These are phyloP conservation scores for Odontophorus gujanensis DNA, from an alignment of 2,113 vertebrate genomes.

Conservation along the genomic window DNA sequence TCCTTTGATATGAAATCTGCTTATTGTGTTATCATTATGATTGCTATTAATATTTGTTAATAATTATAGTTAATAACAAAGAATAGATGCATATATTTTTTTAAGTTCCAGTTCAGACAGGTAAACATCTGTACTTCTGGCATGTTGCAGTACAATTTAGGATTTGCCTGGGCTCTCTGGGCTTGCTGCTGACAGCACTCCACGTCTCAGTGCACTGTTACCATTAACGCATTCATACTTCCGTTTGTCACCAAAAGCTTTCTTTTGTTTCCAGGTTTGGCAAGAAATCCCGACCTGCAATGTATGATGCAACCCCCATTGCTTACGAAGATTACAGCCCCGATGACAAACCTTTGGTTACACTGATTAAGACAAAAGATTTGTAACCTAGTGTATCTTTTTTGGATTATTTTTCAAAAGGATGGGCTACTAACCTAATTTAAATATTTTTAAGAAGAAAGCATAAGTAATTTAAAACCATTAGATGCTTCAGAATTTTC, in stretches of 20 bases:
- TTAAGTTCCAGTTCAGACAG: neutral
- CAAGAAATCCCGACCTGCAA: constrained; percentile 95
- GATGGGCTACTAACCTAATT: constrained; percentile 81
- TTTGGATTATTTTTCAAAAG: constrained; percentile 83
- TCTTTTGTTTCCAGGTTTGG: constrained; percentile 87
- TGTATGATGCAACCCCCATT: constrained; percentile 97
- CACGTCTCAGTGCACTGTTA: neutral
- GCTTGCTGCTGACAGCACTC: neutral
- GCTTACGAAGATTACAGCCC: constrained; percentile 97
- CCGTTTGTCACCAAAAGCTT: constrained; percentile 23
- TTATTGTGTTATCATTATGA: neutral
- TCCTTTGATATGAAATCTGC: neutral
- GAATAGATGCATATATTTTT: neutral
- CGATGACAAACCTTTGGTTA: constrained; percentile 97
- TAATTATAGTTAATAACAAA: neutral
- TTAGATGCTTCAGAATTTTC: constrained; percentile 81
- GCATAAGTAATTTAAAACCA: constrained; percentile 80
- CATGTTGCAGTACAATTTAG: neutral
- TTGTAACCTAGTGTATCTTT: constrained; percentile 87
- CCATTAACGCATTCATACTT: neutral
- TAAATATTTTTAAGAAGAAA: constrained; percentile 87
- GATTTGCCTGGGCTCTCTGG: neutral
- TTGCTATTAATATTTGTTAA: neutral
- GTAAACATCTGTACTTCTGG: neutral
- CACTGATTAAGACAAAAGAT: constrained; percentile 99